Evolutionary conservation across 1,140 invertebrate species (phyloP).

Genomic region (Lepeophtheirus salmonis): DNA sequence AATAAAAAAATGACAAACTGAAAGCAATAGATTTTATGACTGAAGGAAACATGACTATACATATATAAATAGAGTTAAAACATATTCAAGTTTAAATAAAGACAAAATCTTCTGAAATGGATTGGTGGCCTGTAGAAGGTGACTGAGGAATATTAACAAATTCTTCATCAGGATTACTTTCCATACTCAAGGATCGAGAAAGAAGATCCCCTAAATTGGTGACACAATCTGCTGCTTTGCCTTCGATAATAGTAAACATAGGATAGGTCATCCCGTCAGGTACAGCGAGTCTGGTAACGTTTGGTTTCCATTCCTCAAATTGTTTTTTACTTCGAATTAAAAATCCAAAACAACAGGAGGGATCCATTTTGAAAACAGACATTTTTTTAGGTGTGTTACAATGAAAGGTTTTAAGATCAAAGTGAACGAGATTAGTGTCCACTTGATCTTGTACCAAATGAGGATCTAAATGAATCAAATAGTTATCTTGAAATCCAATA

Average conservation of each 20-base stretch:
- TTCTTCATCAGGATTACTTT: background rate
- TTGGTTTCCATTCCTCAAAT: background rate
- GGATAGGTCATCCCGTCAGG: background rate
- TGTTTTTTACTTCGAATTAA: conserved; percentile 28
- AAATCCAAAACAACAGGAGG: conserved; percentile 77
- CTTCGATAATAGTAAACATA: background rate
- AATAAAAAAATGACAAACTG: too few relatives aligned
- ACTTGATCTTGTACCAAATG: conserved; percentile 77
- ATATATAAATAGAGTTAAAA: background rate
- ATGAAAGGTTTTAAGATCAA: conserved; percentile 55
- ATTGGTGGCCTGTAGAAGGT: background rate
- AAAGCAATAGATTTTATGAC: background rate
- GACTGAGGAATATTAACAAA: background rate
- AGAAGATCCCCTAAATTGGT: background rate
- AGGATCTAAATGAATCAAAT: conserved; percentile 71
- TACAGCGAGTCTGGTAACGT: background rate
- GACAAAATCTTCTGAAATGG: background rate
- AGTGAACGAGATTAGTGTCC: conserved; percentile 50
- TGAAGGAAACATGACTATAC: too few relatives aligned
- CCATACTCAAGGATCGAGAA: background rate
- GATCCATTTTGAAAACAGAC: conserved; percentile 64
- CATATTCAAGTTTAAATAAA: background rate
- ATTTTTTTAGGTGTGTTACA: conserved; percentile 64
- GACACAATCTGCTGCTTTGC: background rate
- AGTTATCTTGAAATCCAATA: conserved; percentile 70